phyloP scores from a whole-genome alignment of 2,113 vertebrate species.

The Oenanthe melanoleuca region DNA sequence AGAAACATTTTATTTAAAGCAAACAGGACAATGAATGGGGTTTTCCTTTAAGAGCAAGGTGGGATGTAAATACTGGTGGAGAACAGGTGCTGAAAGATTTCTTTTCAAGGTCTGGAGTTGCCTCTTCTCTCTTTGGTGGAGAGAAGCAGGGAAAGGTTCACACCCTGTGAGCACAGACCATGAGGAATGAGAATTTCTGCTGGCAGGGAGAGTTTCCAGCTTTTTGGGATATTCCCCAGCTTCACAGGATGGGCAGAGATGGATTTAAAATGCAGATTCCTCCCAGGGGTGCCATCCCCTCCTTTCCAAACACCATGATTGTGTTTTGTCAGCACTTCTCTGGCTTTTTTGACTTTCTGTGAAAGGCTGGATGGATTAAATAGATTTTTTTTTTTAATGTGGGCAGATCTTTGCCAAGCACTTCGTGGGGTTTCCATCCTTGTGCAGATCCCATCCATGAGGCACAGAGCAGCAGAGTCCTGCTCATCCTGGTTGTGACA shows the following conservation, averaged over 20 bases:
- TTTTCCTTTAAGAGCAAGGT: neutral
- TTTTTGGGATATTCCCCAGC: neutral
- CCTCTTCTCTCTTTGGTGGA: fast-evolving
- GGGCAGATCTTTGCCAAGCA: neutral
- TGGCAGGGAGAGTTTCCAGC: neutral
- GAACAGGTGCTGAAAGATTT: neutral
- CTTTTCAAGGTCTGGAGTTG: neutral
- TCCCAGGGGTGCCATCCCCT: neutral
- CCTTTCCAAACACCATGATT: neutral
- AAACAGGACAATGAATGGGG: neutral
- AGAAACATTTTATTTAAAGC: neutral
- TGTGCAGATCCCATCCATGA: neutral
- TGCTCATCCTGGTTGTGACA: fast-evolving
- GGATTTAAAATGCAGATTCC: neutral
- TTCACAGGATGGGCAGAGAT: neutral
- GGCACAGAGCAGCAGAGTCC: neutral
- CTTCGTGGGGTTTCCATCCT: neutral
- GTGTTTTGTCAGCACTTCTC: neutral
- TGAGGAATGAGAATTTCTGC: neutral
- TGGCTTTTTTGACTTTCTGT: neutral
- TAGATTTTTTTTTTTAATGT: neutral
- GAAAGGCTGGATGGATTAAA: neutral
- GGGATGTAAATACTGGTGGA: fast-evolving
- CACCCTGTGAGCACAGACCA: neutral
- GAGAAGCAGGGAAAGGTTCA: neutral